These are phyloP conservation scores for Murina feae DNA, from an alignment of 2,113 vertebrate genomes.

Conservation along the genomic window DNA sequence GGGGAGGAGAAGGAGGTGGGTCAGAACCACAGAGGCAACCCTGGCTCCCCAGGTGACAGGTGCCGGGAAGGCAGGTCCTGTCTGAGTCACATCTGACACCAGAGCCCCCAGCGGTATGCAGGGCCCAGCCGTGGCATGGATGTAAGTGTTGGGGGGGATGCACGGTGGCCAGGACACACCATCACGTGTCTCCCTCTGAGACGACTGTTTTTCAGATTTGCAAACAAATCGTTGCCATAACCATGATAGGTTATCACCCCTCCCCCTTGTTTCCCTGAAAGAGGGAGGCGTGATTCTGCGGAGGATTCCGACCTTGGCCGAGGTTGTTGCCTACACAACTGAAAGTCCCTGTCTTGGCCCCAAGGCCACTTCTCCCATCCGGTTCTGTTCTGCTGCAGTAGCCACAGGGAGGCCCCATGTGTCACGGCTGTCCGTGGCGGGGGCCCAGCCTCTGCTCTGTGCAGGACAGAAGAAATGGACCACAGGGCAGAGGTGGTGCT, in stretches of 20 bases:
- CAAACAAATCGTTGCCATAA: not conserved
- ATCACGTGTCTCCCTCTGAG: rapidly evolving
- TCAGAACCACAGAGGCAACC: not conserved
- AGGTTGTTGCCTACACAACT: not conserved
- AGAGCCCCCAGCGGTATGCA: no score
- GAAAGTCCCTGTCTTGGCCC: not conserved
- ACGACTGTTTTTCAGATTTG: not conserved
- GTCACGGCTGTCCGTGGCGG: not conserved
- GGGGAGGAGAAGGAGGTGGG: not conserved
- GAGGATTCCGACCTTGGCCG: not conserved
- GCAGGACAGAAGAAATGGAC: not conserved
- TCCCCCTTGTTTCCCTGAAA: not conserved
- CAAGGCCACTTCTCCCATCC: no score
- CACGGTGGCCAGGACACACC: not conserved
- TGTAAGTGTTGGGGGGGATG: not conserved
- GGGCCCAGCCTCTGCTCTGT: not conserved
- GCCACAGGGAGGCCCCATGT: no score
- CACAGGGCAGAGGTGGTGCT: not conserved
- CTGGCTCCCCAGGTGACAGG: rapidly evolving
- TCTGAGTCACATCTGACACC: not conserved
- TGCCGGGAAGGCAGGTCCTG: rapidly evolving
- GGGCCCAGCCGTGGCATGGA: not conserved
- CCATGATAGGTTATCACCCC: not conserved
- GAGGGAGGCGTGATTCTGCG: not conserved
- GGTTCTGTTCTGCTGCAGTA: no score